A percentile compares a stretch with the other conserved stretches of the same genome.
Conservation (phyloP, 2,888 invertebrate species). For the Vanessa cardui region DNA sequence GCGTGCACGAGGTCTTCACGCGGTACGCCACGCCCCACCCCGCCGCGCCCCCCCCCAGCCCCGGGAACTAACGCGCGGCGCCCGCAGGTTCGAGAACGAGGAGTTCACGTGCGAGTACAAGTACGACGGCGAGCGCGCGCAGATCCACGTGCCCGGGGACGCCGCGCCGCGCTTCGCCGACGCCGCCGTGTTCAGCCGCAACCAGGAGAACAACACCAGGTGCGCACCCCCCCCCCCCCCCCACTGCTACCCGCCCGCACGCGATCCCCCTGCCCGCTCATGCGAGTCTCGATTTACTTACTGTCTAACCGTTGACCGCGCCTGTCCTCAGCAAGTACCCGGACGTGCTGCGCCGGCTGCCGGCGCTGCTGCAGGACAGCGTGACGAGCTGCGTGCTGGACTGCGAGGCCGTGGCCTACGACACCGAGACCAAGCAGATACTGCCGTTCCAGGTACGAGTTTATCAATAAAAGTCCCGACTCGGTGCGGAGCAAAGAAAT, state of each 20-base stretch:
- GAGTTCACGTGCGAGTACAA: slow-evolving; percentile 99
- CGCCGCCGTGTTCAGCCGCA: slow-evolving; percentile 95
- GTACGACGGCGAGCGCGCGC: slow-evolving; percentile 99
- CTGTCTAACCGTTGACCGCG: no score
- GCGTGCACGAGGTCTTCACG: slow-evolving; percentile 93
- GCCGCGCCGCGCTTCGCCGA: slow-evolving; percentile 79
- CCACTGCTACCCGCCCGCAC: no score
- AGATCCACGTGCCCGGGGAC: slow-evolving; percentile 84
- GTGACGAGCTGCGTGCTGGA: slow-evolving; percentile 95
- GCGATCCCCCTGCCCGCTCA: no score
- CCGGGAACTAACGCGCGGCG: no score
- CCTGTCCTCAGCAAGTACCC: slow-evolving; percentile 90
- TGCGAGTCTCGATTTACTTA: no score
- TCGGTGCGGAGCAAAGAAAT: no score
- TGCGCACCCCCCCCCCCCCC: slow-evolving; percentile 31
- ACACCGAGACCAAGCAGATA: slow-evolving; percentile 92
- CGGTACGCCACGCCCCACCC: slow-evolving; percentile 71
- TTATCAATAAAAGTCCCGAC: no score
- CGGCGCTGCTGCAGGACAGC: slow-evolving; percentile 74
- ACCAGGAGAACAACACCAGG: slow-evolving; percentile 86
- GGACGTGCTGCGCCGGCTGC: slow-evolving; percentile 90
- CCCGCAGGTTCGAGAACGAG: slow-evolving; percentile 87
- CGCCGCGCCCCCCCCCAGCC: background rate
- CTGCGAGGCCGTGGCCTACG: slow-evolving; percentile 99
- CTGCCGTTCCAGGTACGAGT: slow-evolving; percentile 92